Evolutionary conservation across 2,113 vertebrate species (phyloP).

Genomic region (Scatophagus argus): DNA sequence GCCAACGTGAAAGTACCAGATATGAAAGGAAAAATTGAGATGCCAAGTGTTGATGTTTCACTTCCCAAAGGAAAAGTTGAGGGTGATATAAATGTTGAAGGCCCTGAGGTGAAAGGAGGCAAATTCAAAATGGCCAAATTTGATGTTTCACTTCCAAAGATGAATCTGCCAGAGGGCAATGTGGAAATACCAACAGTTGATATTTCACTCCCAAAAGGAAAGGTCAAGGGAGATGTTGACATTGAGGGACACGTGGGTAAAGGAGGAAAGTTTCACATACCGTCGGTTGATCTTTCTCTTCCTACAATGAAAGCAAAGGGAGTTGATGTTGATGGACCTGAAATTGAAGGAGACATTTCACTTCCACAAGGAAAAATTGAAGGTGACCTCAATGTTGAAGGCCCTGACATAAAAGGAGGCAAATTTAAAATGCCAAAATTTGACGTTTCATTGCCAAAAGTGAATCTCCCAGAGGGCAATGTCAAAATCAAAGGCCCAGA

Average conservation of each 20-base stretch:
- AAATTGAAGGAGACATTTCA: constrained; percentile 19
- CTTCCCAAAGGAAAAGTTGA: constrained; percentile 30
- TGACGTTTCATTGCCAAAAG: constrained; percentile 51
- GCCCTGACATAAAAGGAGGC: constrained; percentile 26
- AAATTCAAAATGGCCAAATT: constrained; percentile 51
- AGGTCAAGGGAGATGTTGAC: neutral
- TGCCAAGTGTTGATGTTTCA: constrained; percentile 43
- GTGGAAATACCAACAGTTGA: neutral
- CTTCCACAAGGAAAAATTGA: constrained; percentile 28
- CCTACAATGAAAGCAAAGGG: constrained; percentile 67
- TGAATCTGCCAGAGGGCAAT: neutral
- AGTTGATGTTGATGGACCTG: constrained; percentile 26
- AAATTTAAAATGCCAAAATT: constrained; percentile 56
- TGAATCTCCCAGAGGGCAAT: constrained; percentile 18
- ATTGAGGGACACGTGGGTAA: constrained; percentile 10
- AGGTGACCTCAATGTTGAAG: constrained; percentile 39
- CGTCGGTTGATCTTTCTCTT: constrained; percentile 73
- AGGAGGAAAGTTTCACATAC: constrained; percentile 73
- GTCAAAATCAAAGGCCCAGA: constrained; percentile 41
- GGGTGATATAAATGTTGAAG: constrained; percentile 40
- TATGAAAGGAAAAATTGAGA: constrained; percentile 45
- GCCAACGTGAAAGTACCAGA: constrained; percentile 37
- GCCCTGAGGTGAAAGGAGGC: constrained; percentile 25
- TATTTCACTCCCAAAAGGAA: constrained; percentile 16
- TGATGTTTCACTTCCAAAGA: constrained; percentile 28